Evolutionary conservation across 53 echinoderm and acorn worm species (phyloP).

Genomic region (Luidia sarsii): DNA sequence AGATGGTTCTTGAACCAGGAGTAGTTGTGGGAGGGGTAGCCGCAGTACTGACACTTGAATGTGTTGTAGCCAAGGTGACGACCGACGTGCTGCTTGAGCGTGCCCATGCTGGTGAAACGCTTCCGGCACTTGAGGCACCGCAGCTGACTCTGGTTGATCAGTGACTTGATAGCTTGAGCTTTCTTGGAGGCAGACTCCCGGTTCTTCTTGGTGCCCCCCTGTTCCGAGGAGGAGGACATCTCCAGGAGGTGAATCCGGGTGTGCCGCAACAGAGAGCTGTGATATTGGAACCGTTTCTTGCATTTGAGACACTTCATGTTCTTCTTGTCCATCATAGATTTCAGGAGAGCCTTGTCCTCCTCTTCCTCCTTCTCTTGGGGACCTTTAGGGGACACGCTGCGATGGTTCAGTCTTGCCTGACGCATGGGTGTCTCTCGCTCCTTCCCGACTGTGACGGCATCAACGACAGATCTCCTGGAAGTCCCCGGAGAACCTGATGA

Average conservation of each 20-base stretch:
- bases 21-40: constrained; percentile 86
- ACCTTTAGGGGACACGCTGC: constrained; percentile 68
- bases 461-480: constrained; percentile 44
- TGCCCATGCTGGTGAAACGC: constrained; percentile 76
- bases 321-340: constrained; percentile 85
- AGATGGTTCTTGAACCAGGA: constrained; percentile 98
- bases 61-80: constrained; percentile 93
- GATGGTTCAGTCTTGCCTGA: constrained; percentile 76
- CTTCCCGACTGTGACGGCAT: constrained; percentile 19
- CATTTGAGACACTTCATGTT: constrained; percentile 78
- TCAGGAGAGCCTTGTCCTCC: constrained; percentile 62
- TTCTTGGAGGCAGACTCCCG: constrained; percentile 64
- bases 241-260: constrained; percentile 70
- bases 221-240: constrained; percentile 23
- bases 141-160: constrained; percentile 87
- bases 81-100: constrained; percentile 86
- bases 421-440: constrained; percentile 72
- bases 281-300: constrained; percentile 86
- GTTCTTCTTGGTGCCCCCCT: constrained; percentile 39
- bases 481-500: constrained; percentile 27
- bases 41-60: constrained; percentile 88
- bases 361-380: constrained; percentile 63
- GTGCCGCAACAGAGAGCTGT: constrained; percentile 86
- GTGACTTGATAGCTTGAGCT: constrained; percentile 67
- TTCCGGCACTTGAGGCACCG: constrained; percentile 91